Evolutionary conservation across 2,113 vertebrate species (phyloP), one percentile per base, ranked within the genome.

Genomic region (Chaenocephalus aceratus): DNA sequence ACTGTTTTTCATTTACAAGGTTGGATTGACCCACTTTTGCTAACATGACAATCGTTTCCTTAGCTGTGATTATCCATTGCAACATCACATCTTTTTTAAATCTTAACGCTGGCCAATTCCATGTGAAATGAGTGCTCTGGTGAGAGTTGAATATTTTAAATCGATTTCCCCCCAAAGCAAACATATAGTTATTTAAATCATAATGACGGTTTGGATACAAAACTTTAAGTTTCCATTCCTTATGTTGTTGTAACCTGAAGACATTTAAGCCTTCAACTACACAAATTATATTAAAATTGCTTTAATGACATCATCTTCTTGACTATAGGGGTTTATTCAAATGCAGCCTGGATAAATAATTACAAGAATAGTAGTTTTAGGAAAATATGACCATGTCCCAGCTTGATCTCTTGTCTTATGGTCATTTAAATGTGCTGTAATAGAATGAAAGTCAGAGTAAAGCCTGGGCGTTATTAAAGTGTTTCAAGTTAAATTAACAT

Each of bases 141-240:
- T 41, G 6, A 14, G 16, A 36, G 44, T 30, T 56, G n/a, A 73
- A 49, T 60, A 36, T 75, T 67, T 80, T 26, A 59, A 65, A 72
- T 76, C 23, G 12, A 58, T 68, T 41, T 69, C 11, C 6, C 5
- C 59, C 76, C 56, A 79, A 80, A 75, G 53, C 49, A 70, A 77
- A 79, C 41, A 67, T 10, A 2, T 36, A 57, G 51, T 26, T 62
- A 54, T 75, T 82, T 12, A 80, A 54, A 75, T 56, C 23, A 41
- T 61, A 82, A 86, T 86, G 58, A 64, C 34, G 9, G 34, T 66
- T 51, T 71, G 79, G 72, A 74, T 30, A 36, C 13, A 58, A 56
- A 79, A 67, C 51, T 36, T 26, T 30, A 34, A 56, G 63, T 15
- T 30, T 49, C 58, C 36, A 23, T 18, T 77, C 49, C 53, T 68